Evolutionary conservation across 2,113 vertebrate species (phyloP).

Genomic region (Podarcis cretensis): DNA sequence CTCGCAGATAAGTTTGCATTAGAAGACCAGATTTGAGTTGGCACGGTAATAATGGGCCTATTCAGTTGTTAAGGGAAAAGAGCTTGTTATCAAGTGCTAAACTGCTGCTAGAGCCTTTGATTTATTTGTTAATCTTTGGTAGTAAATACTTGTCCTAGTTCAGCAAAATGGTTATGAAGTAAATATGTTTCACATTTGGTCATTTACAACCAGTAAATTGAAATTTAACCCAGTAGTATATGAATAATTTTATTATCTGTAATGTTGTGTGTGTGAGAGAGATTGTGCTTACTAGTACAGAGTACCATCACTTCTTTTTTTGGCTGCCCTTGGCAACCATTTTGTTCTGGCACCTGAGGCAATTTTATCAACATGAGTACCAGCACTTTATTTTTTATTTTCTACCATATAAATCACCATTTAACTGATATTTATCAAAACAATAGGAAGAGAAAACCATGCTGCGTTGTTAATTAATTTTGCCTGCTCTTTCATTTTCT

Average conservation of each 20-base stretch:
- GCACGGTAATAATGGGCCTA: neutral
- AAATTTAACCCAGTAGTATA: neutral
- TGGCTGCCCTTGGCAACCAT: no score
- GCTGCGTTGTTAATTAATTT: accelerated
- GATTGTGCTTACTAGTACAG: no score
- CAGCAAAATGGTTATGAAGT: neutral
- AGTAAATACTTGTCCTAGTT: slow-evolving; percentile 35
- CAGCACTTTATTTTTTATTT: no score
- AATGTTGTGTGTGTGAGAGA: no score
- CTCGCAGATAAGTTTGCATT: slow-evolving; percentile 21
- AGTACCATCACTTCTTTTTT: no score
- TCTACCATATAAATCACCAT: neutral
- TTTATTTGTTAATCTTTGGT: neutral
- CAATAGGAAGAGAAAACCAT: accelerated
- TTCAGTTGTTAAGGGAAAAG: slow-evolving; percentile 6
- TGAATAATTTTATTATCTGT: no score
- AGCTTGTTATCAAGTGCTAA: neutral
- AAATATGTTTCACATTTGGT: neutral
- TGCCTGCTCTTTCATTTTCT: accelerated
- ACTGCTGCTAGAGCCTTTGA: slow-evolving; percentile 10
- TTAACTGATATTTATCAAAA: neutral
- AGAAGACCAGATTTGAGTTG: neutral
- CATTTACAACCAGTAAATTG: neutral
- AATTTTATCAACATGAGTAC: no score
- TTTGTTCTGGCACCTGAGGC: no score